These are phyloP conservation scores for Cheilosia vernalis DNA, from an alignment of 2,888 invertebrate species.

Conservation along the genomic window DNA sequence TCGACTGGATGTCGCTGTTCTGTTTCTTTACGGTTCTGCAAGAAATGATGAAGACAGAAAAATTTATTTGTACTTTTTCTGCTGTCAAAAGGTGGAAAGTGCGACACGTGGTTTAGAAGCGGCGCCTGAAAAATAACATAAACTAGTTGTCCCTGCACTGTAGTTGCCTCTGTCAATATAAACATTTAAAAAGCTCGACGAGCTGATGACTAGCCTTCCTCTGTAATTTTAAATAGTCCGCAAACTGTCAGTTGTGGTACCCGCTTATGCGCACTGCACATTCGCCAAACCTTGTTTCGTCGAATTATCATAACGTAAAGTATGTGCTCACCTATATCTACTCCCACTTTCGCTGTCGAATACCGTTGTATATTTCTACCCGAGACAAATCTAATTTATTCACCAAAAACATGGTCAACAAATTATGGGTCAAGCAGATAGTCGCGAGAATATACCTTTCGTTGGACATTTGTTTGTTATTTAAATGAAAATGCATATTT, in stretches of 20 bases:
- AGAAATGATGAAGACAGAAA: no score
- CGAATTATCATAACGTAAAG: background rate
- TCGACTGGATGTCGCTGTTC: no score
- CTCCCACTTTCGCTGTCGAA: conserved; percentile 60
- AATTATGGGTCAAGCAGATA: conserved; percentile 46
- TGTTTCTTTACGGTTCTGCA: no score
- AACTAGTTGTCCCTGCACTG: no score
- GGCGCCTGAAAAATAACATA: no score
- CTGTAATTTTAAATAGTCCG: no score
- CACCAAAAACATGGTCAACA: conserved; percentile 10
- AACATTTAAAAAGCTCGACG: no score
- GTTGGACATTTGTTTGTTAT: background rate
- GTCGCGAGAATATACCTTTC: conserved; percentile 13
- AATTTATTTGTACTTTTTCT: no score
- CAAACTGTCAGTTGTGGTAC: background rate
- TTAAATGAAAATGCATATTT: conserved; percentile 7
- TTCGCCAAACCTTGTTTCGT: background rate
- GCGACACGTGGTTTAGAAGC: no score
- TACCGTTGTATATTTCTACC: conserved; percentile 27
- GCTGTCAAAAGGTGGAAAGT: no score
- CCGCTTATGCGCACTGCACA: background rate
- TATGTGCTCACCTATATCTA: conserved; percentile 41
- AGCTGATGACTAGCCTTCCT: no score
- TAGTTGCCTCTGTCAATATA: no score
- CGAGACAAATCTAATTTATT: conserved; percentile 39